phyloP scores from a whole-genome alignment of 1,140 invertebrate species.

The Philotrypesis tridentata region DNA sequence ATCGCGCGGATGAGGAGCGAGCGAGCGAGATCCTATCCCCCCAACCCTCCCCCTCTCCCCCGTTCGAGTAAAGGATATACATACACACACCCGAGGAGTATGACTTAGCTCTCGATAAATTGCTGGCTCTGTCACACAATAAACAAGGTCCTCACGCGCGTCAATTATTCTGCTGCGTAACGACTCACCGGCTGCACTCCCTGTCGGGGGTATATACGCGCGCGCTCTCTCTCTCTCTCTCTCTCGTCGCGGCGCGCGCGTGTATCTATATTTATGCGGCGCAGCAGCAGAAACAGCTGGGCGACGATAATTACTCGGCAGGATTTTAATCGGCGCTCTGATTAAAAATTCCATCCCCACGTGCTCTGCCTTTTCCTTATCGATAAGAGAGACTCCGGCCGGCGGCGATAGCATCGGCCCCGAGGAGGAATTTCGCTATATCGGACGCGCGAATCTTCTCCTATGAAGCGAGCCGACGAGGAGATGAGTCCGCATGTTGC shows the following conservation, averaged over 20 bases:
- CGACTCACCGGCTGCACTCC: slow-evolving; percentile 12
- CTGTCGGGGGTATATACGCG: slow-evolving; percentile 6
- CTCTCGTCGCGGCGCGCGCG: too few species aligned
- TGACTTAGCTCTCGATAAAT: slow-evolving; percentile 24
- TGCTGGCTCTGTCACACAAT: neutral
- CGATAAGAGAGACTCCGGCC: slow-evolving; percentile 27
- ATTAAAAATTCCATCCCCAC: slow-evolving; percentile 64
- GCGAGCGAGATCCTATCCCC: neutral
- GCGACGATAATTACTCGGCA: slow-evolving; percentile 67
- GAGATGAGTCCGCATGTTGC: slow-evolving; percentile 29
- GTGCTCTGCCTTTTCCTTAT: slow-evolving; percentile 21
- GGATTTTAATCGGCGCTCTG: slow-evolving; percentile 67
- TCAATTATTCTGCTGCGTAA: slow-evolving; percentile 56
- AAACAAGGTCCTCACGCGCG: slow-evolving; percentile 32
- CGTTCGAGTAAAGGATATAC: too few species aligned
- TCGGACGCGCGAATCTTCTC: slow-evolving; percentile 35
- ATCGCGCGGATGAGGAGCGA: too few species aligned
- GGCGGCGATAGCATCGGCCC: neutral
- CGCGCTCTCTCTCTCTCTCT: too few species aligned
- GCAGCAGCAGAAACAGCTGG: slow-evolving; percentile 23
- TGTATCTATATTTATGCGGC: neutral
- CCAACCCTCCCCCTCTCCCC: too few species aligned
- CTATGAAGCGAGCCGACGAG: slow-evolving; percentile 5
- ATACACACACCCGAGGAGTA: neutral
- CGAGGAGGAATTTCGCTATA: slow-evolving; percentile 39